phyloP scores from a whole-genome alignment of 2,888 invertebrate genomes.

The Diaprepes abbreviatus region DNA sequence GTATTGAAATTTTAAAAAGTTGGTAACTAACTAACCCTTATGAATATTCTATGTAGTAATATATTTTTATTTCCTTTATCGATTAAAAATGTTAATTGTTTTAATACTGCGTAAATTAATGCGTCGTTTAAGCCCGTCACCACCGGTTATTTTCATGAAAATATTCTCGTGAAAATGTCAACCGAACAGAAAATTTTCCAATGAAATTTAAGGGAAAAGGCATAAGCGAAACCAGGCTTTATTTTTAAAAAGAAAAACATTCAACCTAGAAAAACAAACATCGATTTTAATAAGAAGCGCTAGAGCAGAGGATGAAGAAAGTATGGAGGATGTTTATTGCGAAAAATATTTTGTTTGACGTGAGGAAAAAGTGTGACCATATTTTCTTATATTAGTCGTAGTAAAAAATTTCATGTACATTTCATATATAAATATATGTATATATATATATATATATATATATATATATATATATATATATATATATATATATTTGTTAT shows the following conservation, averaged over 20 bases:
- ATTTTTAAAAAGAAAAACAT: constrained; percentile 14
- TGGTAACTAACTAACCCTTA: no score
- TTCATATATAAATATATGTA: no score
- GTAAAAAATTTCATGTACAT: no score
- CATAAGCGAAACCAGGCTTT: not conserved
- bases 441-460: no score
- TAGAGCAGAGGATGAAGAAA: not conserved
- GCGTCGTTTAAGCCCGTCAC: not conserved
- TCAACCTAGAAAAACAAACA: constrained; percentile 15
- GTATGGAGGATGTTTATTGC: not conserved
- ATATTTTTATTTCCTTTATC: not conserved
- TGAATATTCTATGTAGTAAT: not conserved
- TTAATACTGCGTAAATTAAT: constrained; percentile 1
- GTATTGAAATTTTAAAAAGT: no score
- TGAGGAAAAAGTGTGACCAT: not conserved
- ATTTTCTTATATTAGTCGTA: no score
- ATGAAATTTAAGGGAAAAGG: constrained; percentile 11
- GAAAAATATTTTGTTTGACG: not conserved
- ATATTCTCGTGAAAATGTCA: constrained; percentile 5
- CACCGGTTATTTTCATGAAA: not conserved
- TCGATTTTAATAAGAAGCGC: constrained; percentile 12
- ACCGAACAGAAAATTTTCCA: constrained; percentile 5
- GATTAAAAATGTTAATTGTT: constrained; percentile 9
- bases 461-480: no score
- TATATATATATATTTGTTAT: no score